These are phyloP conservation scores for Panagrolaimus sp. DNA, from an alignment of 1,140 invertebrate species.

Conservation along the genomic window DNA sequence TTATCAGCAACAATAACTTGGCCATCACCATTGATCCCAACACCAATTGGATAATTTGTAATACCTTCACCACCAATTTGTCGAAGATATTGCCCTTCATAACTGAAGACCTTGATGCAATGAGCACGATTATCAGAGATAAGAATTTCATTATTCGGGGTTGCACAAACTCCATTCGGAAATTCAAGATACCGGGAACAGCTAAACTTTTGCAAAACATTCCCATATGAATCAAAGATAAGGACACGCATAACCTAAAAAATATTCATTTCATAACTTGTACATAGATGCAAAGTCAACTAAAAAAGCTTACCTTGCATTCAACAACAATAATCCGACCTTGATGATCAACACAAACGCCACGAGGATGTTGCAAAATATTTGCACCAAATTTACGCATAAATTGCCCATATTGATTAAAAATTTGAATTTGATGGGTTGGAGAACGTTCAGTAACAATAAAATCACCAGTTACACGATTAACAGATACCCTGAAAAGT, in stretches of 20 bases:
- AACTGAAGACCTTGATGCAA: slow-evolving; percentile 98
- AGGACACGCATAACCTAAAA: slow-evolving; percentile 83
- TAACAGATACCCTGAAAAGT: slow-evolving; percentile 78
- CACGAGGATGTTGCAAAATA: slow-evolving; percentile 93
- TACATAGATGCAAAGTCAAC: no score
- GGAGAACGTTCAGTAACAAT: slow-evolving; percentile 96
- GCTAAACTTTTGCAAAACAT: slow-evolving; percentile 92
- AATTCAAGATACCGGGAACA: slow-evolving; percentile 98
- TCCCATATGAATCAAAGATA: slow-evolving; percentile 93
- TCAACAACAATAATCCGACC: slow-evolving; percentile 96
- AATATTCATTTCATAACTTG: no score
- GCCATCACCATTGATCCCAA: slow-evolving; percentile 89
- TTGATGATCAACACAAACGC: slow-evolving; percentile 93
- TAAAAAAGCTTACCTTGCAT: slow-evolving; percentile 78
- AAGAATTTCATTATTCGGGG: slow-evolving; percentile 98
- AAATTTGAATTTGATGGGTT: slow-evolving; percentile 93
- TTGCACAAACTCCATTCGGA: slow-evolving; percentile 97
- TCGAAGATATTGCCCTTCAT: slow-evolving; percentile 89
- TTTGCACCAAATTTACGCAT: slow-evolving; percentile 97
- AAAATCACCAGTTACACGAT: slow-evolving; percentile 91
- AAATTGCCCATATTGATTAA: slow-evolving; percentile 98
- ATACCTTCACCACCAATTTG: slow-evolving; percentile 97
- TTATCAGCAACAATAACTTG: slow-evolving; percentile 84
- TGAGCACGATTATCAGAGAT: slow-evolving; percentile 98
- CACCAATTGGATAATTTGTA: slow-evolving; percentile 97